Evolutionary conservation across 2,888 invertebrate genomes (phyloP).

Genomic region (Ceriagrion tenellum): DNA sequence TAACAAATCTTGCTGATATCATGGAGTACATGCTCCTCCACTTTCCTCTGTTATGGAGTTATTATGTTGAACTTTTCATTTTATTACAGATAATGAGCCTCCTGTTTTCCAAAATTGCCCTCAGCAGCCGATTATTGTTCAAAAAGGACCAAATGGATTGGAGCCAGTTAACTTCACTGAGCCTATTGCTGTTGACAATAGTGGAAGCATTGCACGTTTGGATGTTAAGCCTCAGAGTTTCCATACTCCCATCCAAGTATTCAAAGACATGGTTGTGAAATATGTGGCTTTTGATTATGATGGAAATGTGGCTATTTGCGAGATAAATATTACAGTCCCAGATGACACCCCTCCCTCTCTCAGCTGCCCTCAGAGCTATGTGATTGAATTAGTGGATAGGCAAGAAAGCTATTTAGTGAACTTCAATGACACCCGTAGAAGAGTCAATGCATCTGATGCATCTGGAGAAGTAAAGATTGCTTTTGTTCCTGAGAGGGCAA

Average conservation of each 20-base stretch:
- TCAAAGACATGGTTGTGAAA: constrained; percentile 94
- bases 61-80: constrained; percentile 21
- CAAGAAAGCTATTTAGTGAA: constrained; percentile 95
- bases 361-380: constrained; percentile 96
- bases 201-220: constrained; percentile 94
- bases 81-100: constrained; percentile 90
- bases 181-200: constrained; percentile 96
- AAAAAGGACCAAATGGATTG: constrained; percentile 92
- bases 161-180: constrained; percentile 95
- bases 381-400: constrained; percentile 93
- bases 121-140: constrained; percentile 93
- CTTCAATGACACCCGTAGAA: constrained; percentile 92
- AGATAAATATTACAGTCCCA: constrained; percentile 96
- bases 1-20: too few species aligned
- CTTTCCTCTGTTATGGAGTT: not conserved
- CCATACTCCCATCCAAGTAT: constrained; percentile 91
- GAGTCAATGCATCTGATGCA: constrained; percentile 92
- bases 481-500: constrained; percentile 90
- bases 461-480: constrained; percentile 92
- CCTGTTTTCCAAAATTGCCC: constrained; percentile 98
- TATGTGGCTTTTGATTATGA: constrained; percentile 98
- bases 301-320: constrained; percentile 98
- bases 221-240: constrained; percentile 96
- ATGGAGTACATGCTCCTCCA: too few species aligned
- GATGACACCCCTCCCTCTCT: constrained; percentile 94